phyloP scores from a whole-genome alignment of 2,888 invertebrate genomes.

The Gymnosoma rotundatum region DNA sequence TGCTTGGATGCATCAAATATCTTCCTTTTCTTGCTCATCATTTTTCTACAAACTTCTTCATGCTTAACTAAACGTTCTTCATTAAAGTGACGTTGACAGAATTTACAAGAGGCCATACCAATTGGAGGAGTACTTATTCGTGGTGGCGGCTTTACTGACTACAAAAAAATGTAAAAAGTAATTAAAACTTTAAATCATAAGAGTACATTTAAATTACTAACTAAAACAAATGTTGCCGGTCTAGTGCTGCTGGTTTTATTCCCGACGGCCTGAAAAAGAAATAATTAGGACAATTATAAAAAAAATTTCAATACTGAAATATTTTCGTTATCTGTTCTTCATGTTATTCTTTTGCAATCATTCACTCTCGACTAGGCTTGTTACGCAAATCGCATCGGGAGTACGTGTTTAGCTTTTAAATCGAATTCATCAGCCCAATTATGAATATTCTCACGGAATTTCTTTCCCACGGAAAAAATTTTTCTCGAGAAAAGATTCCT shows the following conservation, averaged over 20 bases:
- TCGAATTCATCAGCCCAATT: too few species aligned
- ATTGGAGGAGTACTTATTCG: slow-evolving; percentile 71
- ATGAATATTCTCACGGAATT: too few species aligned
- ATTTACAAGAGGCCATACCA: slow-evolving; percentile 84
- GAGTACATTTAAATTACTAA: slow-evolving; percentile 19
- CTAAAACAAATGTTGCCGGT: slow-evolving; percentile 65
- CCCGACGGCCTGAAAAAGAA: slow-evolving; percentile 15
- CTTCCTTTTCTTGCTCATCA: slow-evolving; percentile 91
- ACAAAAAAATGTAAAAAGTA: not conserved
- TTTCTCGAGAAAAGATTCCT: too few species aligned
- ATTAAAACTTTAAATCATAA: not conserved
- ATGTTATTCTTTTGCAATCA: too few species aligned
- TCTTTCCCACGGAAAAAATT: too few species aligned
- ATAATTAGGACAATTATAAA: not conserved
- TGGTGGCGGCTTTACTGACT: slow-evolving; percentile 66
- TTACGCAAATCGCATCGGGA: too few species aligned
- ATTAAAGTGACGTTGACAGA: slow-evolving; percentile 92
- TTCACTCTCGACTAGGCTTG: too few species aligned
- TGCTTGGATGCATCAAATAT: slow-evolving; percentile 95
- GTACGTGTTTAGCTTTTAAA: too few species aligned
- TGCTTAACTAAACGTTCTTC: slow-evolving; percentile 91
- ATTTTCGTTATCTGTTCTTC: too few species aligned
- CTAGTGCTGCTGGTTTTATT: slow-evolving; percentile 55
- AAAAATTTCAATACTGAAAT: not conserved
- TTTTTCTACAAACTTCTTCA: slow-evolving; percentile 91